A percentile compares a stretch with the other conserved stretches of the same genome.
Conservation (phyloP, 2,888 invertebrate species). For the Metallyticus violacea region DNA sequence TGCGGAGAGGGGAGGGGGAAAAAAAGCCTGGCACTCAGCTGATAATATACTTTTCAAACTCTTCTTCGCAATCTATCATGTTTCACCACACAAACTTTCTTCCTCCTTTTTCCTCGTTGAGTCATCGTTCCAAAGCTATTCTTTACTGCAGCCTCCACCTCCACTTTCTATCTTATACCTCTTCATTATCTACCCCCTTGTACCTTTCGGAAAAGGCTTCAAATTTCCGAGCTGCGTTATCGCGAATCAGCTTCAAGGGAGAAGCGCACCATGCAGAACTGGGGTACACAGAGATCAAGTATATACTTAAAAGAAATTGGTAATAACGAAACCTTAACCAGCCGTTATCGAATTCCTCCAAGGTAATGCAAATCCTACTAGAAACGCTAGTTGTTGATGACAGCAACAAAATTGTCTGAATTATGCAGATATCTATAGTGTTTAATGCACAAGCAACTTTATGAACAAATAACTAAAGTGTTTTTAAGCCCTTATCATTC, state of each 20-base stretch:
- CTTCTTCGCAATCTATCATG: constrained; percentile 6
- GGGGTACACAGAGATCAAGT: background rate
- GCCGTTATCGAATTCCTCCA: background rate
- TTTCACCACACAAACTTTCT: background rate
- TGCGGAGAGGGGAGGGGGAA: too few relatives aligned
- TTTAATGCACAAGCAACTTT: too few relatives aligned
- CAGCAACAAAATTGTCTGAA: too few relatives aligned
- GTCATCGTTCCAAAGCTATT: background rate
- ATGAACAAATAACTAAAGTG: too few relatives aligned
- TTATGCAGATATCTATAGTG: too few relatives aligned
- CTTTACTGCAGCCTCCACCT: background rate
- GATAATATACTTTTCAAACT: constrained; percentile 17
- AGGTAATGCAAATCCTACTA: too few relatives aligned
- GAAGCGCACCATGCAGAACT: background rate
- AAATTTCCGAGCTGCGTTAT: background rate
- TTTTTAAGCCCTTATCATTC: too few relatives aligned
- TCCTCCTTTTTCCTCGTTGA: background rate
- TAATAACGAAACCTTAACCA: background rate
- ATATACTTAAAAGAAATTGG: background rate
- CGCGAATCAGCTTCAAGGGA: background rate
- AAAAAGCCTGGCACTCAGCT: constrained; percentile 1
- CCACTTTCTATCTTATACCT: constrained; percentile 7
- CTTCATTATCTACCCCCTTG: constrained; percentile 13
- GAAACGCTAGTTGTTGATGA: too few relatives aligned
- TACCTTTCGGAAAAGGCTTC: constrained; percentile 2